Conservation (phyloP, 2,797 vertebrate genomes). For the Synanceia verrucosa region DNA sequence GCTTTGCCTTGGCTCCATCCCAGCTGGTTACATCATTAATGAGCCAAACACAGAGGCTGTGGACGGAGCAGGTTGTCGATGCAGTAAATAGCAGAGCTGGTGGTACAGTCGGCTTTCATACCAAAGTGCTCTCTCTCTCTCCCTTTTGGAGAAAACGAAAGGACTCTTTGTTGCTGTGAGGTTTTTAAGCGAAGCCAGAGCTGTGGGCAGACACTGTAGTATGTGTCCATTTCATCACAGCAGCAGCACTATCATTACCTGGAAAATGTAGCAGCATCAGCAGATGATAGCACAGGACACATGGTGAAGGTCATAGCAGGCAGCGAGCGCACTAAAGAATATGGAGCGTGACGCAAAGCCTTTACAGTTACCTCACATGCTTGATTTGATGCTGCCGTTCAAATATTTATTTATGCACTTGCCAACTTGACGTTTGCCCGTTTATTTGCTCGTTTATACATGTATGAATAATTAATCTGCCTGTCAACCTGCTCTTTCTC, state of each 20-base stretch:
- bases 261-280: slow-evolving; percentile 55
- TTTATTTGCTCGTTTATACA: slow-evolving; percentile 22
- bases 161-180: slow-evolving; percentile 1
- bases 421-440: not conserved
- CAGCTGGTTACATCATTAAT: slow-evolving; percentile 63
- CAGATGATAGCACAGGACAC: slow-evolving; percentile 60
- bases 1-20: slow-evolving; percentile 46
- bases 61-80: slow-evolving; percentile 46
- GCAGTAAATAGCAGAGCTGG: slow-evolving; percentile 21
- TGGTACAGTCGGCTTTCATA: slow-evolving; percentile 21
- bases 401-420: slow-evolving; percentile 18
- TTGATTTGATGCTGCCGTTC: slow-evolving; percentile 19
- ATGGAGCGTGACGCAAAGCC: slow-evolving; percentile 18
- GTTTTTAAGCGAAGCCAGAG: not conserved
- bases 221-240: slow-evolving; percentile 19
- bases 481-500: slow-evolving; percentile 19
- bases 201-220: slow-evolving; percentile 11
- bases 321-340: slow-evolving; percentile 22
- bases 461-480: slow-evolving; percentile 21
- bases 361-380: slow-evolving; percentile 8
- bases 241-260: slow-evolving; percentile 55
- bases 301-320: slow-evolving; percentile 68
- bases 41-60: slow-evolving; percentile 45
- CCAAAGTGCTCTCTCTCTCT: slow-evolving; percentile 32
- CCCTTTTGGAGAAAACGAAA: slow-evolving; percentile 33